Evolutionary conservation across 2,113 vertebrate genomes (phyloP), one percentile per base, ranked within the genome.

Genomic region (Myrmophylax atrothorax): DNA sequence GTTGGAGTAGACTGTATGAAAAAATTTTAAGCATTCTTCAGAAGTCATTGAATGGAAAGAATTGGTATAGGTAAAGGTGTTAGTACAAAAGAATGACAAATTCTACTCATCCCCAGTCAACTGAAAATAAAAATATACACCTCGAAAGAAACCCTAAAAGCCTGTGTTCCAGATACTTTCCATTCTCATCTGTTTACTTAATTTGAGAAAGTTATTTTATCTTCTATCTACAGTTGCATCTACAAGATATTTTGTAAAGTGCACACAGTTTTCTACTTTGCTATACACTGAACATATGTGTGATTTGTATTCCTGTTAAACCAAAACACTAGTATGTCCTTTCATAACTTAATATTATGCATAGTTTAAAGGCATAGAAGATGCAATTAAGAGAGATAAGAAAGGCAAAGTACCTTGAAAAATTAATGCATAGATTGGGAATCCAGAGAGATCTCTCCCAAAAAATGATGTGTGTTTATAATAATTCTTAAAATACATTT

Each of bases 101-200:
- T 49, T n/a, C 18, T 47, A 24, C 9, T 33, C 6, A 46, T 58
- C 4, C 40, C 6, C 9, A 59, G 25, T 9, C 7, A 91, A 49
- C 22, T 47, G 44, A 82, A 72, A 63, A 68, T 38, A 35, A 66
- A 67, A 35, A 73, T 7, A 56, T 10, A 50, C 28, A 24, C 11
- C 12, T 20, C 8, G 31, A 42, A 64, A 29, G 31, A 64, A 50
- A 4, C 0, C 7, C 0, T 6, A 24, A 23, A 42, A 35, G 14
- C 4, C 8, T 18, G 4, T 50, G 3, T 78, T 72, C 12, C 33
- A 40, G 14, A 63, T 37, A 84, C 10, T n/a, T 80, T 72, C 79
- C 18, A 63, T 67, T 46, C 24, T 60, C 24, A 38, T 58, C 13
- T 84, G 10, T 4, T 44, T 77, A 28, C 24, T 68, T 60, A 66